Conservation (phyloP, 2,888 invertebrate species). For the Agrenia bidenticulata region DNA sequence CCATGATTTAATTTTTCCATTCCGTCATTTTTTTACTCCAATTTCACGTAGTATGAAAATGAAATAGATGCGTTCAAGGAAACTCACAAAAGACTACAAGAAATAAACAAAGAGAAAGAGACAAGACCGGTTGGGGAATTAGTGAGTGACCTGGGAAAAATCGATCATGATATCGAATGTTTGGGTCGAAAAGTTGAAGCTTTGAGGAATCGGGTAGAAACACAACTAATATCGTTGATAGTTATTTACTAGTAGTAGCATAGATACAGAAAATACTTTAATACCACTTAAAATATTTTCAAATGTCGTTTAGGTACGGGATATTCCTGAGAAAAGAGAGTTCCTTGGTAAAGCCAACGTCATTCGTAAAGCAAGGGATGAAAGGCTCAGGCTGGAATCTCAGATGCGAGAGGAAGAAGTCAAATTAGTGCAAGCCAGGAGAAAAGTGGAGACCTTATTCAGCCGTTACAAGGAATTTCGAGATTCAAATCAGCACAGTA, state of each 20-base stretch:
- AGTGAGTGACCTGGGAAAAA: constrained; percentile 77
- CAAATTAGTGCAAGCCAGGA: constrained; percentile 7
- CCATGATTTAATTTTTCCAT: background rate
- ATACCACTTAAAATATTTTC: background rate
- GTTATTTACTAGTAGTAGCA: no score
- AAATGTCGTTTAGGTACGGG: background rate
- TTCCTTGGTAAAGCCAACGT: constrained; percentile 57
- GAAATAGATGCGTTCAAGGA: constrained; percentile 79
- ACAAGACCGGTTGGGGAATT: constrained; percentile 65
- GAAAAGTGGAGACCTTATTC: constrained; percentile 19
- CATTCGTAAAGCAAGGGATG: constrained; percentile 8
- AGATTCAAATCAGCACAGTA: constrained; percentile 60
- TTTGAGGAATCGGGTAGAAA: constrained; percentile 62
- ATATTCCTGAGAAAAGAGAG: background rate
- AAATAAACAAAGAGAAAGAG: constrained; percentile 61
- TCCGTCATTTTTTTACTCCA: background rate
- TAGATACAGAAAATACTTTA: no score
- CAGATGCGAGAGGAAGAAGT: background rate
- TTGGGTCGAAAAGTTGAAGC: constrained; percentile 65
- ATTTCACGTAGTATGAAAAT: constrained; percentile 64
- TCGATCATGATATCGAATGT: constrained; percentile 81
- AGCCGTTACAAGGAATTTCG: constrained; percentile 63
- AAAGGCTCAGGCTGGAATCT: background rate
- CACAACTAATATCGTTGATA: no score
- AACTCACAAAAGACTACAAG: constrained; percentile 70